Evolutionary conservation across 2,888 invertebrate species (phyloP), one percentile per base, ranked within the genome.

Genomic region (Chrysopilus asiliformis): DNA sequence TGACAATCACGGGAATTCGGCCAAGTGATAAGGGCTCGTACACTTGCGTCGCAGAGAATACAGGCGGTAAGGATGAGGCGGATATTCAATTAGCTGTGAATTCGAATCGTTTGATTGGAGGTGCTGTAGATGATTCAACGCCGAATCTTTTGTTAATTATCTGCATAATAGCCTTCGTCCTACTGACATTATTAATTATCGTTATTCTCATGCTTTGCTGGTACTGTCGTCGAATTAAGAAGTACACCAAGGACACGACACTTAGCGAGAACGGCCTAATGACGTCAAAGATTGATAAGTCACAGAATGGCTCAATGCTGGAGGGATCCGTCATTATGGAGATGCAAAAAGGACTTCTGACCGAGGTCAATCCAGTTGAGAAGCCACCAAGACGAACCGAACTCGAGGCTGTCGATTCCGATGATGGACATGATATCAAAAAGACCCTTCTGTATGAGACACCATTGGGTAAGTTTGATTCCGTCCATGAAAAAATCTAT

Each of bases 311-410:
- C 45, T 76, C 81, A 9, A 68, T 79, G 49, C 70, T 81, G 40
- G 80, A 81, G 55, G 78, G 79, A 2, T 79, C 81, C 2, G 79
- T 80, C 3, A 75, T 79, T 33, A 76, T 79, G 39, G 86, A 87
- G 55, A 83, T 85, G 69, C 84, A 85, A 55, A 86, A 87, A 58
- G 81, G 83, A 44, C 64, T 86, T 32, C 77, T 87, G 44, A 80
- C 82, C 3, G 80, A 84, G 34, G 82, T 85, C 18, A 85, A 86
- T 63, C 85, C 85, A 1, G 79, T 86, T 13, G 79, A 80, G 40
- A 86, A 87, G 53, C 83, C 85, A 1, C 83, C 84, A 4, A 67
- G 85, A 32, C 69, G 83, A 42, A 80, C 79, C 45, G 83, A 84
- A 41, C 73, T 72, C 37, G 79, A 81, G 15, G 70, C 72, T 9